Base-by-base conservation (phyloP, 2,888 invertebrate genomes). In the Heteromyza rotundicornis region DNA sequence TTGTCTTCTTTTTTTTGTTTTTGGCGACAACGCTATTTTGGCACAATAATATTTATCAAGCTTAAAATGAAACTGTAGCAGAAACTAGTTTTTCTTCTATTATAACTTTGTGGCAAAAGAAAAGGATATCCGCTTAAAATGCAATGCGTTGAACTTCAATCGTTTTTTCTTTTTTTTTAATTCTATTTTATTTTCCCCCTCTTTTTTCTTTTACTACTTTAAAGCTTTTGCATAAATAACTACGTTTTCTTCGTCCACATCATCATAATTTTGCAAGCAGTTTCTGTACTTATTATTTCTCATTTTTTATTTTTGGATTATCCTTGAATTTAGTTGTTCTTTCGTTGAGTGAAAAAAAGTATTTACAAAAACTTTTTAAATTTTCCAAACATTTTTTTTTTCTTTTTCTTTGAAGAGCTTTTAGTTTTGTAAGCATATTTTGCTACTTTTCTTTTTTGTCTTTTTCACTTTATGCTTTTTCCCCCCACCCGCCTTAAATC, bases 41-140 rank as follows among this genome's bases (percentile, higher is more conserved):
- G 60, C 66, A 69, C 62, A 66, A 69, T 68, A 74, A 74, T 75
- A 75, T 74, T 75, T 70, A 69, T 70, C 67, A 69, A 65, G 60
- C 68, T 59, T 64, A 64, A 68, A 69, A 68, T 67, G 67, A 68
- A 74, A 70, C 56, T 47, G 35, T n/a, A n/a, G n/a, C n/a, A 40
- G 27, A 19, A 19, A 49, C 50, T 19, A 57, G 58, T 54, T 54
- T 24, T 19, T 17, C 12, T 50, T 59, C 36, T 60, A 44, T 57
- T 54, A 23, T 47, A 40, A 36, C 54, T 57, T 32, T 60, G 22
- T 59, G n/a, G n/a, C n/a, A n/a, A n/a, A n/a, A n/a, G n/a, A n/a
- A n/a, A n/a, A n/a, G n/a, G n/a, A n/a, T n/a, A n/a, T n/a, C n/a
- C n/a, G n/a, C n/a, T n/a, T n/a, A n/a, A n/a, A n/a, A n/a, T n/a